phyloP scores from a whole-genome alignment of 1,140 invertebrate species.

The Ips typographus region DNA sequence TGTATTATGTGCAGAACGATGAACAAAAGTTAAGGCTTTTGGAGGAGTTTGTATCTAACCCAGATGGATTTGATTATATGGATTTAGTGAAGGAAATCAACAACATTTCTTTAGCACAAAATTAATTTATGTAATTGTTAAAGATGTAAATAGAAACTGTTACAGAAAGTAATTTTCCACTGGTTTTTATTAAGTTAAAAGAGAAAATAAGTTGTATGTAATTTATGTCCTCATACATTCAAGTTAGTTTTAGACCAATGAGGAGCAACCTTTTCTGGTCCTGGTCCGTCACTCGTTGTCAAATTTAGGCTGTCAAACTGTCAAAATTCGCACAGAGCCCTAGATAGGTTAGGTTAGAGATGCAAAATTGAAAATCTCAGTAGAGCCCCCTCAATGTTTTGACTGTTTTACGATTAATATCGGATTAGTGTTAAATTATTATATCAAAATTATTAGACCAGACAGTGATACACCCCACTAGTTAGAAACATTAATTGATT shows the following conservation, averaged over 20 bases:
- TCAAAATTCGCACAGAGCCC: not conserved
- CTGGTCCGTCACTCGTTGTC: too few relatives aligned
- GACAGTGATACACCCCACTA: not conserved
- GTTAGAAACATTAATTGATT: not conserved
- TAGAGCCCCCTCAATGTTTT: not conserved
- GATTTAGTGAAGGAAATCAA: slow-evolving; percentile 81
- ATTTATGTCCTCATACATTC: too few relatives aligned
- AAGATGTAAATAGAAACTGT: not conserved
- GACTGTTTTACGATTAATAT: not conserved
- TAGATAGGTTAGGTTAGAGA: not conserved
- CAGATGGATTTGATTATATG: slow-evolving; percentile 80
- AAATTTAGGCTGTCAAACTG: not conserved
- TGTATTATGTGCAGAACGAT: slow-evolving; percentile 77
- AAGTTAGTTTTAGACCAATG: too few relatives aligned
- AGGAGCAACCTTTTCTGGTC: too few relatives aligned
- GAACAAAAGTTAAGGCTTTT: slow-evolving; percentile 65
- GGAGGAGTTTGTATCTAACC: slow-evolving; percentile 69
- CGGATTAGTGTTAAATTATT: not conserved
- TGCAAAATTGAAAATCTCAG: not conserved
- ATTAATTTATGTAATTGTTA: not conserved
- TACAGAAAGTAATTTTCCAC: too few relatives aligned
- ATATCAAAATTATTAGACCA: not conserved
- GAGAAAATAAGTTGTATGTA: too few relatives aligned
- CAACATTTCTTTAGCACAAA: slow-evolving; percentile 53
- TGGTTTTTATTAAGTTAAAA: too few relatives aligned